Base-by-base conservation (phyloP, 2,113 vertebrate genomes). In the Silurus asotus region DNA sequence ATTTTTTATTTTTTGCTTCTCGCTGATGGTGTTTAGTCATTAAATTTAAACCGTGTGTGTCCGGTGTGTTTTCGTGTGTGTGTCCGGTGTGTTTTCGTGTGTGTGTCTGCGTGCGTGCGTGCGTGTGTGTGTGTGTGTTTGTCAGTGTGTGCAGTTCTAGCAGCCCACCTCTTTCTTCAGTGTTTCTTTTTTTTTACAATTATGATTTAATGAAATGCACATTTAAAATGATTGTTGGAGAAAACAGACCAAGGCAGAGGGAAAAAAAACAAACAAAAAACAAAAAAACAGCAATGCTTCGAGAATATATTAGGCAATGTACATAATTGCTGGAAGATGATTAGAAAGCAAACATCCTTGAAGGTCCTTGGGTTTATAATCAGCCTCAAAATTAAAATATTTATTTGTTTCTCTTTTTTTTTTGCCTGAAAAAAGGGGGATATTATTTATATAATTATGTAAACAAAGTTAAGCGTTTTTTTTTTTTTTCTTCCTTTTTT, bases 361-460 rank as follows among this genome's bases (percentile, higher is more conserved):
- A 91, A 93, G 89, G 91, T 94, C 92, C 91, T 94, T 94, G 91
- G 93, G 91, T 88, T 88, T 88, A 90, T 92, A 93, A 94, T 93
- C 90, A 93, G 89, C 87, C 88, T 90, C 58, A 81, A 91, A 93
- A 94, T 93, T 90, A 88, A 87, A 90, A 90, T 93, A 86, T 93
- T 93, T 91, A 89, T 90, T 93, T 93, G 83, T 90, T 90, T 90
- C 62, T 84, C 59, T 62, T 80, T 85, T 90, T 37, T 37, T 91
- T 90, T 88, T 83, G 23, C 84, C 81, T 72, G 89, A 89, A 86
- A 92, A 92, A 92, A 89, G 82, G 51, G 37, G 84, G 67, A 92
- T 88, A 84, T 92, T 93, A 92, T 94, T 94, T 92, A 91, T 93
- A 83, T 93, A 92, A 90, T 92, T 90, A 92, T 92, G 91, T 92